phyloP scores from a whole-genome alignment of 1,140 invertebrate genomes.

The Drosophila punjabiensis region DNA sequence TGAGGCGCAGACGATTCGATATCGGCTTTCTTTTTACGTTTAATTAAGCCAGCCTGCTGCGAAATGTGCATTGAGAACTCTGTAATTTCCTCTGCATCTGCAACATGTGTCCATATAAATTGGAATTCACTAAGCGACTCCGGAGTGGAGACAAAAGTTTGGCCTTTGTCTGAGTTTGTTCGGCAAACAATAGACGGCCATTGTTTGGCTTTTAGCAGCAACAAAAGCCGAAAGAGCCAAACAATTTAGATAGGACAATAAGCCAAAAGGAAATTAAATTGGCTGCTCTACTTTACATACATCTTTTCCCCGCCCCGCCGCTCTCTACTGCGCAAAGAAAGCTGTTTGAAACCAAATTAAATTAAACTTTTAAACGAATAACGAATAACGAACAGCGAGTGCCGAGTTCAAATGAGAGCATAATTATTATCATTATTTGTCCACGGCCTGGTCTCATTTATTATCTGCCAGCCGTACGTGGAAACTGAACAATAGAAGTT shows the following conservation, averaged over 20 bases:
- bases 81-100: constrained; percentile 76
- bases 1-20: constrained; percentile 17
- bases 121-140: constrained; percentile 51
- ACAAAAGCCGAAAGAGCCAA: constrained; percentile 66
- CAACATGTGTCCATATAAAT: constrained; percentile 43
- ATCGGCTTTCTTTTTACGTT: constrained; percentile 43
- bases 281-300: constrained; percentile 35
- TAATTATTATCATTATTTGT: constrained; percentile 51
- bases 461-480: constrained; percentile 9
- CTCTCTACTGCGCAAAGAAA: constrained; percentile 35
- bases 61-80: constrained; percentile 64
- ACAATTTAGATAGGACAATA: constrained; percentile 76
- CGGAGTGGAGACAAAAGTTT: constrained; percentile 53
- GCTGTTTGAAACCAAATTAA: constrained; percentile 43
- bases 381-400: not conserved
- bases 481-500: constrained; percentile 6
- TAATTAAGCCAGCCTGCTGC: constrained; percentile 59
- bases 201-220: constrained; percentile 81
- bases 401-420: constrained; percentile 1
- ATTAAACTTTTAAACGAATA: constrained; percentile 41
- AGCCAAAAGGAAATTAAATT: constrained; percentile 66
- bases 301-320: not conserved
- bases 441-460: constrained; percentile 11
- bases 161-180: constrained; percentile 60
- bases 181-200: constrained; percentile 69